Conservation (phyloP, 2,888 invertebrate genomes). For the Amorpha juglandis region DNA sequence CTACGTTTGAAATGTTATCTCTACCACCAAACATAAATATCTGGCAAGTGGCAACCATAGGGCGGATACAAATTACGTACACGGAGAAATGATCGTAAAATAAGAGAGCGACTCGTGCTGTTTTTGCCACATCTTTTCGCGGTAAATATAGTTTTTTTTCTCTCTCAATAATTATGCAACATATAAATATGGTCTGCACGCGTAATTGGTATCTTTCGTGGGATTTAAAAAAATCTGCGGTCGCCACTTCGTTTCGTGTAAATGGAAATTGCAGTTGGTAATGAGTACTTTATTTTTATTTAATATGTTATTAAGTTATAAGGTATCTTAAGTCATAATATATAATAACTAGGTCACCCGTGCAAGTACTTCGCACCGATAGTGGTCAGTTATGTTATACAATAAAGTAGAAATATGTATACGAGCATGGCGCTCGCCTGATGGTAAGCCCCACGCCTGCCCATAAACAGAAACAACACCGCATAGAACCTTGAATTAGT, state of each 20-base stretch:
- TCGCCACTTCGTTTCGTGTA: not conserved
- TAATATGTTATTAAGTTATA: too few species aligned
- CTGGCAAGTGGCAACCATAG: not conserved
- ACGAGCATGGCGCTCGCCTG: too few species aligned
- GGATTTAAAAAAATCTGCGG: not conserved
- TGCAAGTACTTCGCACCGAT: too few species aligned
- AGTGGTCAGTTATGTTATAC: too few species aligned
- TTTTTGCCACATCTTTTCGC: constrained; percentile 14
- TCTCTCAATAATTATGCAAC: not conserved
- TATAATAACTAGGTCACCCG: too few species aligned
- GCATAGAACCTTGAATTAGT: too few species aligned
- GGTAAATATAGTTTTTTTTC: constrained; percentile 16
- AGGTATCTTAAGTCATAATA: too few species aligned
- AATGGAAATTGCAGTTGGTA: not conserved
- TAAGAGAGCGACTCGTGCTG: constrained; percentile 20
- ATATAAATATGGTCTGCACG: constrained; percentile 7
- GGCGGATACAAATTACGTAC: constrained; percentile 5
- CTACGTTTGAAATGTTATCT: too few species aligned
- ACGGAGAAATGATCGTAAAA: constrained; percentile 20
- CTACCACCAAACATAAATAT: not conserved
- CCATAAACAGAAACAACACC: too few species aligned
- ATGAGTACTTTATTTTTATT: not conserved
- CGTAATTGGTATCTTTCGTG: not conserved
- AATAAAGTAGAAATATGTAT: too few species aligned
- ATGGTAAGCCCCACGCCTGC: too few species aligned